Base-by-base conservation (phyloP, 2,888 invertebrate species). In the Chorisops tibialis region DNA sequence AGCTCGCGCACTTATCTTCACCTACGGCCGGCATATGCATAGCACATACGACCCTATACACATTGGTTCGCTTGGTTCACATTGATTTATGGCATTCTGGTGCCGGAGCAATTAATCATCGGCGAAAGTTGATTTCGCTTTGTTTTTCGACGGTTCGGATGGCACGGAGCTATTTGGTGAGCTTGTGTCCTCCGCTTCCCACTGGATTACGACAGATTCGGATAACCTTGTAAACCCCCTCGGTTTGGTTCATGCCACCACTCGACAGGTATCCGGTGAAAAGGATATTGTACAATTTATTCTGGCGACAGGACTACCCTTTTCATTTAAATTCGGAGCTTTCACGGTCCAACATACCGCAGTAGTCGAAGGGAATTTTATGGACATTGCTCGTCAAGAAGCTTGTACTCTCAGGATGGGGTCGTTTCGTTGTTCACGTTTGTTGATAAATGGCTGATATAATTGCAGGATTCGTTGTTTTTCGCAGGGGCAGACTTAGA, bases 111-210 rank as follows among this genome's bases (percentile, higher is more conserved):
- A 56, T 56, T 56, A 56, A 56, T 56, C 56, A 56, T 56, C 43
- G 56, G 45, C 56, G 21, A 56, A 56, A 56, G 56, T 56, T 56
- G 56, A 56, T 56, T 56, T 56, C 56, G 43, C 45, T 56, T 56
- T 56, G 43, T 56, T 56, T 56, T 43, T 30, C 35, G 43, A n/a
- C 30, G 30, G 5, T 30, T 16, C 35, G 43, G 21, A 21, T 21
- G 9, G 56, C 18, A 54, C 52, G 19, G 41, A 22, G 14, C 4
- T 39, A 54, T 41, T 4, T 14, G 11, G 16, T 24, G 16, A 22
- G 21, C 39, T 54, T 22, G 16, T 47, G 41, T 39, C 7, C 41
- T n/a, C 41, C 4, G 16, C 45, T 45, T 45, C 19, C n/a, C 5
- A 30, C 30, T 30, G 30, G 30, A 30, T 30, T 45, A 45, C 19